phyloP scores from a whole-genome alignment of 1,140 invertebrate species.

The Tetramorium parvispinum region DNA sequence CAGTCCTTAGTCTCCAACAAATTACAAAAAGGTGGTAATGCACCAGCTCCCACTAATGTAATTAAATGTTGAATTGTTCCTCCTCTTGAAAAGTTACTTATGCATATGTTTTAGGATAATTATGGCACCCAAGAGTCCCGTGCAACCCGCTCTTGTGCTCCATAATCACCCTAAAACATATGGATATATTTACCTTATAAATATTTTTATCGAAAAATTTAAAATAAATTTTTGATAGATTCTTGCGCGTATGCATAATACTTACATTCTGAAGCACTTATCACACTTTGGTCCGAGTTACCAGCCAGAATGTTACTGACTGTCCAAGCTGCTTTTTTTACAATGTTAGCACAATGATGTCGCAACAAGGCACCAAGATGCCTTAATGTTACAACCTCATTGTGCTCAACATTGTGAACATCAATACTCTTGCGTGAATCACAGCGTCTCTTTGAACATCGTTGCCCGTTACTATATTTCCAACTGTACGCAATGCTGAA shows the following conservation, averaged over 20 bases:
- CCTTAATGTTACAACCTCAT: too few relatives aligned
- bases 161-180: conserved; percentile 89
- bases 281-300: conserved; percentile 89
- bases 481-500: conserved; percentile 94
- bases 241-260: conserved; percentile 89
- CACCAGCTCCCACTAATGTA: conserved; percentile 87
- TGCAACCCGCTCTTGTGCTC: conserved; percentile 92
- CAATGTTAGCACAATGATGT: conserved; percentile 90
- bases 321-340: conserved; percentile 95
- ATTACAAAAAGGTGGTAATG: conserved; percentile 84
- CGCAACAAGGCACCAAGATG: conserved; percentile 91
- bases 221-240: conserved; percentile 73
- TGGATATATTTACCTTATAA: background rate
- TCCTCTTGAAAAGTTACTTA: conserved; percentile 93
- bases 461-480: conserved; percentile 95
- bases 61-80: conserved; percentile 90
- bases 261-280: conserved; percentile 90
- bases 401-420: too few relatives aligned
- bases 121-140: too few relatives aligned
- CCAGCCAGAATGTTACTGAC: conserved; percentile 94
- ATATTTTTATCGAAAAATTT: background rate
- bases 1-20: conserved; percentile 87
- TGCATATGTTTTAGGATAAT: too few relatives aligned
- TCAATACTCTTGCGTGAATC: conserved; percentile 92
- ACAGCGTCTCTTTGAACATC: conserved; percentile 96